A percentile compares a stretch with the other conserved stretches of the same genome.
phyloP scores from a whole-genome alignment of 2,113 vertebrate species.

The Promerops cafer region DNA sequence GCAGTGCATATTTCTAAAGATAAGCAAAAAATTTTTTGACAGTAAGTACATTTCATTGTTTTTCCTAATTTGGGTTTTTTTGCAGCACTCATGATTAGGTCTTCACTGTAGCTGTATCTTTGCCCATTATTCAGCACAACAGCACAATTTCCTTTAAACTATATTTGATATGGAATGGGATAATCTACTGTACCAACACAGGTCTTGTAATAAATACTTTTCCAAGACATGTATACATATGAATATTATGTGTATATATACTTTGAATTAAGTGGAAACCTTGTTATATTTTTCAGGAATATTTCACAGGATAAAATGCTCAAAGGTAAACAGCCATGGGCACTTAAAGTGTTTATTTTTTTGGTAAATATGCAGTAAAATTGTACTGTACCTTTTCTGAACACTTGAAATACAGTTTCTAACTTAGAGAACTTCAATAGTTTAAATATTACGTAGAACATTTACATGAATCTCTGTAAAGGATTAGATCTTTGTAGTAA shows the following conservation, averaged over 20 bases:
- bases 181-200: neutral
- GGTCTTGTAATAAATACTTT: neutral
- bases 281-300: neutral
- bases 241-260: neutral
- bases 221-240: neutral
- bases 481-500: neutral
- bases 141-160: neutral
- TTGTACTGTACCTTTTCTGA: neutral
- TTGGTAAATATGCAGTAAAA: neutral
- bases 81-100: neutral
- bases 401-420: neutral
- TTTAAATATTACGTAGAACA: neutral
- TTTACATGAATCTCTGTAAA: neutral
- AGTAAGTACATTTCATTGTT: neutral
- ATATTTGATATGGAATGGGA: neutral
- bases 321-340: neutral
- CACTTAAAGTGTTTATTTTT: neutral
- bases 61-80: fast-evolving
- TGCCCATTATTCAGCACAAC: neutral
- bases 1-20: neutral
- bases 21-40: neutral
- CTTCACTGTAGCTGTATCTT: neutral
- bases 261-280: neutral
- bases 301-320: neutral
- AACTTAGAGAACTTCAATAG: neutral